Evolutionary conservation across 2,888 invertebrate genomes (phyloP).

Genomic region (Catocala nupta): DNA sequence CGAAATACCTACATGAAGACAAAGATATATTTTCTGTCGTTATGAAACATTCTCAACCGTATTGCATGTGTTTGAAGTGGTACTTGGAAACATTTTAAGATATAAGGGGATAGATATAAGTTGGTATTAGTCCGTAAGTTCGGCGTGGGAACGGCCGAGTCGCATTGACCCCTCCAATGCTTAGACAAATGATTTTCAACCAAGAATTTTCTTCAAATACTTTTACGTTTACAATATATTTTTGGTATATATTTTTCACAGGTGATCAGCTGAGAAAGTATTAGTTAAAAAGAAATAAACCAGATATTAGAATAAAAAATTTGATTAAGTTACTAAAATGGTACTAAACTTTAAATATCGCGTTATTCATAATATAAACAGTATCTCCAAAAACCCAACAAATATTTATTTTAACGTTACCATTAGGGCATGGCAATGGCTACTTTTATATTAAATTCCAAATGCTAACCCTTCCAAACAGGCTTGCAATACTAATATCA

Average conservation of each 20-base stretch:
- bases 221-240: conserved; percentile 53
- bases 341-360: too few species aligned
- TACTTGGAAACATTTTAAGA: conserved; percentile 32
- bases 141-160: conserved; percentile 81
- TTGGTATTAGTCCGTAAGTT: conserved; percentile 62
- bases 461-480: conserved; percentile 17
- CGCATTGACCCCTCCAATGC: conserved; percentile 81
- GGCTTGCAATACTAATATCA: conserved; percentile 28
- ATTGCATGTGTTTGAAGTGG: conserved; percentile 42
- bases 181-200: conserved; percentile 82
- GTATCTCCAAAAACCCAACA: background rate
- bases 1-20: conserved; percentile 74
- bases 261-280: background rate
- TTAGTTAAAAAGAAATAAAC: too few species aligned
- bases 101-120: conserved; percentile 33
- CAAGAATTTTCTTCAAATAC: conserved; percentile 76
- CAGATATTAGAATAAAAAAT: too few species aligned
- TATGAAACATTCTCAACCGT: conserved; percentile 23
- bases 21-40: conserved; percentile 45
- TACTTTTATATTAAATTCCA: background rate
- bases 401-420: background rate
- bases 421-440: background rate
- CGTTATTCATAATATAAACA: too few species aligned
- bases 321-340: too few species aligned
- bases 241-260: conserved; percentile 46